phyloP scores from a whole-genome alignment of 1,140 invertebrate species.

The Listronotus bonariensis region DNA sequence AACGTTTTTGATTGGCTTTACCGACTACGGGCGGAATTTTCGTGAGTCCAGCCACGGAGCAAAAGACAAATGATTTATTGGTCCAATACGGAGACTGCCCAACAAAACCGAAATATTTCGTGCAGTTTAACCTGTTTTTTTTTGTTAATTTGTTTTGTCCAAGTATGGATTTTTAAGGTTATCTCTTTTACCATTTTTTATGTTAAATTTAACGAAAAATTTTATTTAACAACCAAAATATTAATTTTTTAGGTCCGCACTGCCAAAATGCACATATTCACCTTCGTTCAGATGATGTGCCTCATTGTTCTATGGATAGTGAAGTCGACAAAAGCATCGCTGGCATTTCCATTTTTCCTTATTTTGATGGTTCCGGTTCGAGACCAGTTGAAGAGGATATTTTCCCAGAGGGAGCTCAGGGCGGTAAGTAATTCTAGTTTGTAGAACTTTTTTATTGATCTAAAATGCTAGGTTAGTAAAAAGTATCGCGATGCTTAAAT shows the following conservation, averaged over 20 bases:
- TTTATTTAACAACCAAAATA: background rate
- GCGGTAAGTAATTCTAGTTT: conserved; percentile 67
- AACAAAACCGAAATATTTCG: no score
- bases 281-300: conserved; percentile 79
- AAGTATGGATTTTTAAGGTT: no score
- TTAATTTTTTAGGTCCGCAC: conserved; percentile 74
- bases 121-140: no score
- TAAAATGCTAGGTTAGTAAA: no score
- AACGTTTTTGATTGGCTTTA: no score
- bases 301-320: conserved; percentile 81
- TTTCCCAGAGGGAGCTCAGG: conserved; percentile 78
- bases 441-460: conserved; percentile 1
- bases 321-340: conserved; percentile 83
- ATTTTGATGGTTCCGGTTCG: conserved; percentile 89
- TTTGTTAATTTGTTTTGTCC: no score
- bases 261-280: conserved; percentile 91
- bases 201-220: no score
- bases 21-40: no score
- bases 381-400: conserved; percentile 72
- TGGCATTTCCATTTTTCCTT: conserved; percentile 91
- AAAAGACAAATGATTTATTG: no score
- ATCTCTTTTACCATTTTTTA: no score
- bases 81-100: no score
- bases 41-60: no score
- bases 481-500: background rate